A percentile compares a stretch with the other conserved stretches of the same genome.
Conservation (phyloP, 2,888 invertebrate species). For the Caenorhabditis sp. region DNA sequence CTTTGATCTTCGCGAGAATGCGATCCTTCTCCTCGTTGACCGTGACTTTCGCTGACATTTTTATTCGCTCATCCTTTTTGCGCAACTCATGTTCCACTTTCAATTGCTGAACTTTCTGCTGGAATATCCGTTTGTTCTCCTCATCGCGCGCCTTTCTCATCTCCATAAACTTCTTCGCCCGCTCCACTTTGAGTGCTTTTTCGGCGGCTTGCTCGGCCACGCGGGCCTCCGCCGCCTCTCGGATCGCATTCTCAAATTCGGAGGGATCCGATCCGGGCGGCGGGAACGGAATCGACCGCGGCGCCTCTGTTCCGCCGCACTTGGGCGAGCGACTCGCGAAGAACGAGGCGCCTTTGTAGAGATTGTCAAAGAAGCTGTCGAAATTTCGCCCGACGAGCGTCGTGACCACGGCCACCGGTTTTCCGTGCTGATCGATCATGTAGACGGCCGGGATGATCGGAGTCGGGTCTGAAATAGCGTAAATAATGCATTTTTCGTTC, state of each 20-base stretch:
- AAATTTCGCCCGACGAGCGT: conserved; percentile 27
- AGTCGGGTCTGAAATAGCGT: conserved; percentile 54
- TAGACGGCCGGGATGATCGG: conserved; percentile 61
- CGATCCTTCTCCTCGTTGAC: conserved; percentile 60
- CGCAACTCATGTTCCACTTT: too few relatives aligned
- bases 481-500: too few relatives aligned
- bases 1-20: conserved; percentile 62
- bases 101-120: conserved; percentile 54
- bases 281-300: too few relatives aligned
- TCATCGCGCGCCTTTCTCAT: too few relatives aligned
- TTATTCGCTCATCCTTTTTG: conserved; percentile 57
- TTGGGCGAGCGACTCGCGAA: too few relatives aligned
- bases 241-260: too few relatives aligned
- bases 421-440: conserved; percentile 59
- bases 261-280: too few relatives aligned
- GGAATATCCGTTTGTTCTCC: conserved; percentile 46
- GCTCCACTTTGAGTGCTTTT: too few relatives aligned
- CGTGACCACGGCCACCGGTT: conserved; percentile 58
- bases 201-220: too few relatives aligned
- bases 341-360: conserved; percentile 28
- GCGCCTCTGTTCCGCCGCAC: too few relatives aligned
- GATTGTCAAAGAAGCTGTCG: conserved; percentile 41
- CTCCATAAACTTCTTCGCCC: too few relatives aligned
- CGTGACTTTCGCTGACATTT: conserved; percentile 59
- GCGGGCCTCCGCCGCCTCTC: too few relatives aligned